phyloP scores from a whole-genome alignment of 2,888 invertebrate species.

The Leptothorax acervorum region DNA sequence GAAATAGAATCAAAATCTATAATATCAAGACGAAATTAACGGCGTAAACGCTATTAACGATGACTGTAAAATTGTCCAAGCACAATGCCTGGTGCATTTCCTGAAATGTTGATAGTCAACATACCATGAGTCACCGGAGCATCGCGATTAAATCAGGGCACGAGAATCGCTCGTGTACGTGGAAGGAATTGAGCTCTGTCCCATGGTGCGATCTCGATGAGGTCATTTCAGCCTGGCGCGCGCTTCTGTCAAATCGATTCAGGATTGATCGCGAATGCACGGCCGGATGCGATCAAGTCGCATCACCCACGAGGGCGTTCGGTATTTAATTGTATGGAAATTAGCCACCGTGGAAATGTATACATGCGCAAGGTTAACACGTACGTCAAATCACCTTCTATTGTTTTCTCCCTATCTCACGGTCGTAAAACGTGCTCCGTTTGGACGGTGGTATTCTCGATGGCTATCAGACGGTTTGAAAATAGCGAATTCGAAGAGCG shows the following conservation, averaged over 20 bases:
- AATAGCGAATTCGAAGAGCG: background rate
- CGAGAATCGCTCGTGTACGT: conserved; percentile 39
- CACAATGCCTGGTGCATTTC: background rate
- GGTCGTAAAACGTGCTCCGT: background rate
- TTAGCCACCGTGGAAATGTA: conserved; percentile 28
- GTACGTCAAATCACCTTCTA: conserved; percentile 25
- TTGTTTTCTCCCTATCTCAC: conserved; percentile 24
- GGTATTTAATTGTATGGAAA: conserved; percentile 51
- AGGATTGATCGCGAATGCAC: conserved; percentile 42
- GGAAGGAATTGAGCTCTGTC: conserved; percentile 25
- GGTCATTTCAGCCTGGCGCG: conserved; percentile 12
- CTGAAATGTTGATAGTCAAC: conserved; percentile 39
- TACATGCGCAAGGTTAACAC: conserved; percentile 31
- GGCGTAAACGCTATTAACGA: background rate
- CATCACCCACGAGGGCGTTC: conserved; percentile 16
- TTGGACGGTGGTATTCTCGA: background rate
- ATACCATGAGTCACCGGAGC: conserved; percentile 43
- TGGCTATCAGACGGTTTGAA: too few relatives aligned
- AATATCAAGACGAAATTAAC: background rate
- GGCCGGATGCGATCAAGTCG: conserved; percentile 22
- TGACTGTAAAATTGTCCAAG: background rate
- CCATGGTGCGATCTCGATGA: conserved; percentile 15
- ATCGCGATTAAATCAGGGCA: conserved; percentile 42
- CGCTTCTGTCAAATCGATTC: conserved; percentile 39
- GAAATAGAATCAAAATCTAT: background rate